Percentiles rank a stretch among this genome's conserved stretches.
Conservation (phyloP, 2,113 vertebrate genomes). For the Sinocyclocheilus anophthalmus region DNA sequence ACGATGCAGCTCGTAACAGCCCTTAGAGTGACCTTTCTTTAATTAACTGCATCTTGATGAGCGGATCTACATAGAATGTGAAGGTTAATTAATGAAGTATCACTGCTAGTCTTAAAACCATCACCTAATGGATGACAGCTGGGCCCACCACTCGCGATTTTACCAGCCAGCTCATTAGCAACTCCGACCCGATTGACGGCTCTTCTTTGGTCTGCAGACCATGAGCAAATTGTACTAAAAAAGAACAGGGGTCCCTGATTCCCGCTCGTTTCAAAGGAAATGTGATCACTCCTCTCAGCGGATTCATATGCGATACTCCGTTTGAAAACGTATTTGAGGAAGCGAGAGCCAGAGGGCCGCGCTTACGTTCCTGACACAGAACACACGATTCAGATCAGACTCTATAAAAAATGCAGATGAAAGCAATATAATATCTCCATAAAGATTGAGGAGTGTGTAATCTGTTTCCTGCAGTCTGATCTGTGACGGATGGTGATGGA, state of each 20-base stretch:
- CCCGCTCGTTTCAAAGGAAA: constrained; percentile 58
- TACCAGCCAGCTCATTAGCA: constrained; percentile 92
- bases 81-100: constrained; percentile 99
- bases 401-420: constrained; percentile 79
- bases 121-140: constrained; percentile 94
- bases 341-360: constrained; percentile 23
- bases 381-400: constrained; percentile 51
- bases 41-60: constrained; percentile 99
- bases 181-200: constrained; percentile 84
- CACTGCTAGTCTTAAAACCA: constrained; percentile 94
- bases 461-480: constrained; percentile 76
- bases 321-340: constrained; percentile 51
- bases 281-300: constrained; percentile 25
- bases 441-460: constrained; percentile 72
- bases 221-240: constrained; percentile 80
- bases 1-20: constrained; percentile 79
- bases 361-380: constrained; percentile 16
- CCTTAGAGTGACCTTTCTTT: constrained; percentile 99
- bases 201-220: constrained; percentile 76
- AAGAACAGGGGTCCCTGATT: constrained; percentile 71
- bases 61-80: constrained; percentile 99
- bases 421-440: constrained; percentile 81
- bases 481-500: constrained; percentile 77
- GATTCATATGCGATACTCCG: background rate
- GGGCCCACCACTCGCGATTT: constrained; percentile 78